Evolutionary conservation across 2,113 vertebrate species (phyloP).

Genomic region (Nothocercus nigrocapillus): DNA sequence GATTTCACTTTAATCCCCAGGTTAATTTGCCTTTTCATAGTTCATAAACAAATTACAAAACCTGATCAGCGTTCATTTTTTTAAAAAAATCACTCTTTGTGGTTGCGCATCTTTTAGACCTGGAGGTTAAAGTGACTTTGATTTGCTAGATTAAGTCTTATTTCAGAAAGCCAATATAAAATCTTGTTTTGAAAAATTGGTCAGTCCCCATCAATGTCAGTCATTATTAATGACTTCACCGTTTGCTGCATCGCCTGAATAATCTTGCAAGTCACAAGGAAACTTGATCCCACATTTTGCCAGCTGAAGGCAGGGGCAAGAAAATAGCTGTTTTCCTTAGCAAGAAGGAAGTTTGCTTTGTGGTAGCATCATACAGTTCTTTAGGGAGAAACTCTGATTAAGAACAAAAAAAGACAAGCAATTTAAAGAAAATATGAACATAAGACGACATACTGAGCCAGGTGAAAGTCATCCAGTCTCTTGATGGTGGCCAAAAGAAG

Average conservation of each 20-base stretch:
- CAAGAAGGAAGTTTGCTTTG: background rate
- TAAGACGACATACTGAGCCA: background rate
- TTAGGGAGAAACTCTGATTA: rapidly evolving
- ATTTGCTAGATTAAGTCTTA: background rate
- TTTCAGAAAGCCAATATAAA: background rate
- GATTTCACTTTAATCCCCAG: background rate
- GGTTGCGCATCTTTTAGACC: background rate
- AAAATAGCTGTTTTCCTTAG: background rate
- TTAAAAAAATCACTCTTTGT: background rate
- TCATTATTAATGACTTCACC: background rate
- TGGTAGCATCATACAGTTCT: background rate
- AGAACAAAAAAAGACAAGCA: background rate
- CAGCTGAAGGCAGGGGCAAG: background rate
- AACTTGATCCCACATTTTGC: background rate
- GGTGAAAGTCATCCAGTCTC: background rate
- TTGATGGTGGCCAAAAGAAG: background rate
- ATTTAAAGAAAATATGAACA: background rate
- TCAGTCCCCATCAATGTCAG: background rate
- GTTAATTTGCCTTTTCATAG: background rate
- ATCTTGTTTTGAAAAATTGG: background rate
- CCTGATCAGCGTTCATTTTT: background rate
- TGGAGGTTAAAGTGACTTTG: background rate
- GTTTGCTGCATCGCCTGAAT: background rate
- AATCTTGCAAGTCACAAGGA: background rate
- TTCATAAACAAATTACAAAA: background rate